A percentile compares a stretch with the other conserved stretches of the same genome.
Evolutionary conservation across 2,888 invertebrate genomes (phyloP).

Genomic region (Diarsia brunnea): DNA sequence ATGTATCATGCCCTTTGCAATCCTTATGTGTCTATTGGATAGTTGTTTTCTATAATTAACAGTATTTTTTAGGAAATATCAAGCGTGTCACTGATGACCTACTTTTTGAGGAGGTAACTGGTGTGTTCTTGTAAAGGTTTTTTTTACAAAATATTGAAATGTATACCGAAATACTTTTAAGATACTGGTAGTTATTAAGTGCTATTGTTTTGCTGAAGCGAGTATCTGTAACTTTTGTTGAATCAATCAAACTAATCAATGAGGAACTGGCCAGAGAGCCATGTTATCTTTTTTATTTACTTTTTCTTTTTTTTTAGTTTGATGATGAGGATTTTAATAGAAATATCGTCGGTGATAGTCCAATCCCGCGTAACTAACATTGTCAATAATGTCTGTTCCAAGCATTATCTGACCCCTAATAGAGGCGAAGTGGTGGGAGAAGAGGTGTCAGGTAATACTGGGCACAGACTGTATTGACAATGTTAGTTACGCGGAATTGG

Average conservation of each 20-base stretch:
- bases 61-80: neutral
- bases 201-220: neutral
- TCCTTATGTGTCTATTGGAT: neutral
- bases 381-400: no score
- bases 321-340: neutral
- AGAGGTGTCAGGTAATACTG: no score
- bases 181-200: neutral
- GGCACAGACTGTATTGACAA: no score
- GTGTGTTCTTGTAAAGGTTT: neutral
- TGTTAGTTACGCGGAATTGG: no score
- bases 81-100: slow-evolving; percentile 40
- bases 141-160: neutral
- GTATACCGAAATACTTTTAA: neutral
- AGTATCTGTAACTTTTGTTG: neutral
- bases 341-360: no score
- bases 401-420: no score
- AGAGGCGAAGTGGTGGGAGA: no score
- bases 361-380: no score
- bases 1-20: neutral
- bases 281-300: neutral
- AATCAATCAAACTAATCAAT: neutral
- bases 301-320: neutral
- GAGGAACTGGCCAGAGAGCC: neutral
- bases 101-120: slow-evolving; percentile 24
- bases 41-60: neutral